phyloP scores from a whole-genome alignment of 1,140 invertebrate genomes.

The Cyclina sinensis region DNA sequence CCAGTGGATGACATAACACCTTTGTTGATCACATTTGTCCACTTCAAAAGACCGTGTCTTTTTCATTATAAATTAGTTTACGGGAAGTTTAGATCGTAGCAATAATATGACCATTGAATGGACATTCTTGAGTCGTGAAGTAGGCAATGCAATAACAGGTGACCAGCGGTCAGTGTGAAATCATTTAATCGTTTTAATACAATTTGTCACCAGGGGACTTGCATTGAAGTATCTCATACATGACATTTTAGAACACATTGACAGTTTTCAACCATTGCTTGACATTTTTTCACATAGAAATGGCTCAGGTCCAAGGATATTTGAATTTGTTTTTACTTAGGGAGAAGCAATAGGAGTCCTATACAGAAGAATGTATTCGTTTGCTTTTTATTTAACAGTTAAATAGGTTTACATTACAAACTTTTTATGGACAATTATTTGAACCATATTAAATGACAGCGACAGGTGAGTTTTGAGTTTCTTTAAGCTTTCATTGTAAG shows the following conservation, averaged over 20 bases:
- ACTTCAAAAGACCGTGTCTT: constrained; percentile 3
- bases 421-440: too few relatives aligned
- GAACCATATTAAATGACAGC: too few relatives aligned
- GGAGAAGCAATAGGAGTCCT: too few relatives aligned
- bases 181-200: constrained; percentile 17
- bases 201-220: background rate
- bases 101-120: constrained; percentile 10
- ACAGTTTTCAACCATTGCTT: too few relatives aligned
- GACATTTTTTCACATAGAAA: too few relatives aligned
- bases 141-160: background rate
- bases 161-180: constrained; percentile 14
- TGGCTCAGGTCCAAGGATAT: too few relatives aligned
- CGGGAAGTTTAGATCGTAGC: background rate
- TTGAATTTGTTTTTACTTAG: too few relatives aligned
- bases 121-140: background rate
- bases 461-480: too few relatives aligned
- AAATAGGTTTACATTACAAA: too few relatives aligned
- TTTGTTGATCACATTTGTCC: constrained; percentile 2
- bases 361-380: too few relatives aligned
- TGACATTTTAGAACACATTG: background rate
- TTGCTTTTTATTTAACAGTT: too few relatives aligned
- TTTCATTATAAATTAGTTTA: constrained; percentile 15
- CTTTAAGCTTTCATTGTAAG: too few relatives aligned
- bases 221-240: background rate
- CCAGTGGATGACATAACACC: background rate